Conservation (phyloP, 2,888 invertebrate species). For the Perdita meconis region DNA sequence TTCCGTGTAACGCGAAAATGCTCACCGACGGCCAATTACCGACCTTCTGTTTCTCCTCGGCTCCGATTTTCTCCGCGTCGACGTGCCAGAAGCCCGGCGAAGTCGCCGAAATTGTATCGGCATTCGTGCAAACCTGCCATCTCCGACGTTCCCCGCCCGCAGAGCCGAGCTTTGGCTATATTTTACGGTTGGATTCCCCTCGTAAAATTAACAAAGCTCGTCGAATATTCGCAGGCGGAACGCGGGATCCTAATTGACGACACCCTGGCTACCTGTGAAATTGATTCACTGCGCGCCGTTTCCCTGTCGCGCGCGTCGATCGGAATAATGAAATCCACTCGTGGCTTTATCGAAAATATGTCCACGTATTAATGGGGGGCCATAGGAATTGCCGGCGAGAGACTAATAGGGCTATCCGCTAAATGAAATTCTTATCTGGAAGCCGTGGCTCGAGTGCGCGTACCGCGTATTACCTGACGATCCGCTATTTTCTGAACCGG, state of each 20-base stretch:
- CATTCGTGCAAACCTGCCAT: slow-evolving; percentile 31
- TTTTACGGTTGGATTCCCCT: slow-evolving; percentile 64
- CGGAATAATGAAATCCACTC: slow-evolving; percentile 9
- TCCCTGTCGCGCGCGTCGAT: slow-evolving; percentile 11
- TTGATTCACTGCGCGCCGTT: slow-evolving; percentile 58
- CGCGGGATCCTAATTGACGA: slow-evolving; percentile 62
- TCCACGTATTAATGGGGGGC: slow-evolving; percentile 10
- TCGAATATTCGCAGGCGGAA: slow-evolving; percentile 55
- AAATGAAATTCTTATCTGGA: slow-evolving; percentile 30
- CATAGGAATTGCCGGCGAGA: neutral
- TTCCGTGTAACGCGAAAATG: slow-evolving; percentile 53
- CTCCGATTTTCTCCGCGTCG: slow-evolving; percentile 11
- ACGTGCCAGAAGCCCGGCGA: neutral
- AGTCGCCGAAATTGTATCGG: slow-evolving; percentile 50
- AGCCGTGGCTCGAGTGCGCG: slow-evolving; percentile 45
- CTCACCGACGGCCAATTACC: slow-evolving; percentile 48
- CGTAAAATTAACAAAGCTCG: slow-evolving; percentile 69
- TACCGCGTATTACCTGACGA: slow-evolving; percentile 54
- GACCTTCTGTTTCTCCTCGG: neutral
- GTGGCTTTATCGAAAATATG: slow-evolving; percentile 8
- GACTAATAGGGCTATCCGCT: slow-evolving; percentile 26
- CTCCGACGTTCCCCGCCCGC: neutral
- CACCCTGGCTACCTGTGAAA: slow-evolving; percentile 63
- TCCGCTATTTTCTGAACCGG: slow-evolving; percentile 61
- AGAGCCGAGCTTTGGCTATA: slow-evolving; percentile 29